Percentiles rank a stretch among this genome's conserved stretches.
These are phyloP conservation scores for Acrobeloides nanus DNA, from an alignment of 2,888 invertebrate genomes.

Conservation along the genomic window DNA sequence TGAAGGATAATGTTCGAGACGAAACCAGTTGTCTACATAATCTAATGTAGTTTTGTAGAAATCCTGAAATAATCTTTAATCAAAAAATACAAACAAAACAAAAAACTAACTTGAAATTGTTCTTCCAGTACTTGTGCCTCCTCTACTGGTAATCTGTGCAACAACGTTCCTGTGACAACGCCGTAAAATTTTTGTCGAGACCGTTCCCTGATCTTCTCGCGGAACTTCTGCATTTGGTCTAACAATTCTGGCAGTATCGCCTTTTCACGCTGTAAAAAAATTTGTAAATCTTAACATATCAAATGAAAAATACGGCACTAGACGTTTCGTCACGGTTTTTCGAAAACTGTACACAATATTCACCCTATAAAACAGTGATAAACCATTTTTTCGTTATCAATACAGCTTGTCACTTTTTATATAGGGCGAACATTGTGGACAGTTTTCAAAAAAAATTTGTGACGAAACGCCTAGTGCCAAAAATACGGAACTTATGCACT, in stretches of 20 bases:
- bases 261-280: neutral
- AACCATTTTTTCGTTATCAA: too few relatives aligned
- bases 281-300: too few relatives aligned
- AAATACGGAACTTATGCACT: too few relatives aligned
- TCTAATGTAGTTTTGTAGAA: slow-evolving; percentile 1
- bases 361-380: too few relatives aligned
- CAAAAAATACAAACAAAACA: too few relatives aligned
- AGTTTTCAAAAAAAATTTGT: too few relatives aligned
- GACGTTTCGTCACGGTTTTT: too few relatives aligned
- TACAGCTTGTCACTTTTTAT: too few relatives aligned
- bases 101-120: neutral
- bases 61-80: slow-evolving; percentile 1
- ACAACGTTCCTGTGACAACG: neutral
- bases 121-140: neutral
- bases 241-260: slow-evolving; percentile 3
- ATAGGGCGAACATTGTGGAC: too few relatives aligned
- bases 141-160: neutral
- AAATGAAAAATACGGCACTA: too few relatives aligned
- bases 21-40: slow-evolving; percentile 5
- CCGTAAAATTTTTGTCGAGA: neutral
- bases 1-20: neutral
- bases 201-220: neutral
- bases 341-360: too few relatives aligned
- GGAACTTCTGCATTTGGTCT: slow-evolving; percentile 1
- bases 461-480: too few relatives aligned